Conservation (phyloP, 2,113 vertebrate genomes). For the Mugil cephalus region DNA sequence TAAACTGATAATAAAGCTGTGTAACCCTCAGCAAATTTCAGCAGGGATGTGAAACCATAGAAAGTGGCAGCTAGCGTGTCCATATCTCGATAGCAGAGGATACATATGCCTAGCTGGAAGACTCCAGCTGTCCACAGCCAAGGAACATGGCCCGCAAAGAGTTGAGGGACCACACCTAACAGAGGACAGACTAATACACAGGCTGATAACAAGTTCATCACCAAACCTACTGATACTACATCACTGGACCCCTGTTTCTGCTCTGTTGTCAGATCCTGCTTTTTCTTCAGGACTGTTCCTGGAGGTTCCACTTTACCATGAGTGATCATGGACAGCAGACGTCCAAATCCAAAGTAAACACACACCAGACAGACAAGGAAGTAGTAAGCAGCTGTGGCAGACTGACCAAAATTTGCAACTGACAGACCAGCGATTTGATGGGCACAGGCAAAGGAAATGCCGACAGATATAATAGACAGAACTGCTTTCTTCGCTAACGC, state of each 20-base stretch:
- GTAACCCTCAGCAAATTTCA: conserved; percentile 87
- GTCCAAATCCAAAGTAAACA: conserved; percentile 85
- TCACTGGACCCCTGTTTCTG: conserved; percentile 46
- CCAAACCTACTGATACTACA: conserved; percentile 71
- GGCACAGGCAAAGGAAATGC: conserved; percentile 84
- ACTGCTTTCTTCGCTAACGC: conserved; percentile 77
- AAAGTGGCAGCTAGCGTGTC: conserved; percentile 85
- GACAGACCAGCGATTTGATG: conserved; percentile 85
- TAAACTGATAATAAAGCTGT: conserved; percentile 79
- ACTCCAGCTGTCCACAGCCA: conserved; percentile 90
- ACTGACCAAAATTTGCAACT: conserved; percentile 77
- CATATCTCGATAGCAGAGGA: conserved; percentile 85
- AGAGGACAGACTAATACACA: conserved; percentile 86
- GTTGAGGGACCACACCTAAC: conserved; percentile 82
- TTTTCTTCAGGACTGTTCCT: conserved; percentile 71
- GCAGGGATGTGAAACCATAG: conserved; percentile 86
- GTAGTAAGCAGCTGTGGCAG: conserved; percentile 87
- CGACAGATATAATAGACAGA: conserved; percentile 78
- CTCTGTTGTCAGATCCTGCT: conserved; percentile 14
- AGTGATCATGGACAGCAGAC: conserved; percentile 78
- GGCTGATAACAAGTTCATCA: conserved; percentile 88
- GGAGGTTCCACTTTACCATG: conserved; percentile 75
- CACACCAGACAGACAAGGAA: conserved; percentile 83
- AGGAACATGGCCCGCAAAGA: conserved; percentile 85
- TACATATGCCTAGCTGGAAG: conserved; percentile 85